Base-by-base conservation (phyloP, 30 jellyfish, hydroid and myxozoan genomes). In the Hydractinia echinata region DNA sequence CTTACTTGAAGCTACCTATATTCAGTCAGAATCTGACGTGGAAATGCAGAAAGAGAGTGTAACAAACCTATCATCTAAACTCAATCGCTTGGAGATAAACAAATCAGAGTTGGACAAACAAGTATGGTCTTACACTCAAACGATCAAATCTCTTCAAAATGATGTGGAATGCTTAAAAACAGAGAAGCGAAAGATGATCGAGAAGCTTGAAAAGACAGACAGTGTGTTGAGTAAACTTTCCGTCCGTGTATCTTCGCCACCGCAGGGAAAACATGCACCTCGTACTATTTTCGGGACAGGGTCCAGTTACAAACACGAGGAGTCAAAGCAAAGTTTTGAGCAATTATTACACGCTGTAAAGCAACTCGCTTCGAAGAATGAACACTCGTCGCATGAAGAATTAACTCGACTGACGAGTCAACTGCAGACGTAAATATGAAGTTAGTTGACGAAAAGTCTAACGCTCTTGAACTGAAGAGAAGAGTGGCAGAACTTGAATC, bases 311-410 rank as follows among this genome's bases (percentile, higher is more conserved):
- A 64, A 7, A 51, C 39, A 44, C 8, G 39, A 7, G 10, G 74
- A 64, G 0, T n/a, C 39, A 2, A 64, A 64, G 39, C 19, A 44
- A 7, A 64, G 74, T 13, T 64, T 64, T 7, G 18, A 64, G 18
- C 74, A 64, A 13, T n/a, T 64, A n/a, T n/a, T 64, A 51, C 51
- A 44, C 51, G 74, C 74, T 7, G 74, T 64, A 51, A 64, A 64
- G 18, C 19, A 64, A 13, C 19, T 64, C 19, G 19, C 74, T 44
- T 64, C 74, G 39, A 44, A 51, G 19, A 51, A 64, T 13, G 18
- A 44, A 64, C 74, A 64, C 39, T 64, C 74, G 39, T 44, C 74
- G 51, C 19, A 64, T 64, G 51, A 64, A 51, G 74, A 64, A 64
- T 4, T 64, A 7, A 51, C 39, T 64, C 19, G 18, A n/a, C 39